These are phyloP conservation scores for Erinaceus europaeus DNA, from an alignment of 2,113 vertebrate species.

Conservation along the genomic window DNA sequence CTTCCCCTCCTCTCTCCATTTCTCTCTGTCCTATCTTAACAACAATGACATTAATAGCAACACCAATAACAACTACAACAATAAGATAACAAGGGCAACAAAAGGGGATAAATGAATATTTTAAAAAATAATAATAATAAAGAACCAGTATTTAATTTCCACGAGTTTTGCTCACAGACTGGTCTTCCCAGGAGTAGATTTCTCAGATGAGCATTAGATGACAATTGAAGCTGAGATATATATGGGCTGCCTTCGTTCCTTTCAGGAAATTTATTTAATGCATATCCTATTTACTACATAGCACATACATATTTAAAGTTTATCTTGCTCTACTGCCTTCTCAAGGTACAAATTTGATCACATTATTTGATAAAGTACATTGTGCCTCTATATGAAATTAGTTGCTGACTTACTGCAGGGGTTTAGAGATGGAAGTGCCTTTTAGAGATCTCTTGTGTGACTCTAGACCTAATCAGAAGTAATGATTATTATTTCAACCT, in stretches of 20 bases:
- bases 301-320: neutral
- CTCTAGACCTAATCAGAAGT: neutral
- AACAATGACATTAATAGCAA: too few relatives aligned
- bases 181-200: neutral
- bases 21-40: too few relatives aligned
- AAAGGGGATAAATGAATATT: too few relatives aligned
- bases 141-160: neutral
- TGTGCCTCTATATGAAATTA: neutral
- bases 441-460: neutral
- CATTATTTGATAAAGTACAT: neutral
- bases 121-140: too few relatives aligned
- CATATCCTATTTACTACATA: too few relatives aligned
- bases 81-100: too few relatives aligned
- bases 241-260: neutral
- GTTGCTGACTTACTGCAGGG: neutral
- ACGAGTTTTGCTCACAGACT: neutral
- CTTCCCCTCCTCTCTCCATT: too few relatives aligned
- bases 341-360: neutral
- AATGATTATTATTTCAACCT: constrained; percentile 28
- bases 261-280: neutral
- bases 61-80: too few relatives aligned
- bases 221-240: neutral
- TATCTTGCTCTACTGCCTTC: neutral
- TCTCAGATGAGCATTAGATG: neutral
- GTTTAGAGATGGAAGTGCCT: neutral